Evolutionary conservation across 2,797 vertebrate species (phyloP).

Genomic region (Micrastur ruficollis): DNA sequence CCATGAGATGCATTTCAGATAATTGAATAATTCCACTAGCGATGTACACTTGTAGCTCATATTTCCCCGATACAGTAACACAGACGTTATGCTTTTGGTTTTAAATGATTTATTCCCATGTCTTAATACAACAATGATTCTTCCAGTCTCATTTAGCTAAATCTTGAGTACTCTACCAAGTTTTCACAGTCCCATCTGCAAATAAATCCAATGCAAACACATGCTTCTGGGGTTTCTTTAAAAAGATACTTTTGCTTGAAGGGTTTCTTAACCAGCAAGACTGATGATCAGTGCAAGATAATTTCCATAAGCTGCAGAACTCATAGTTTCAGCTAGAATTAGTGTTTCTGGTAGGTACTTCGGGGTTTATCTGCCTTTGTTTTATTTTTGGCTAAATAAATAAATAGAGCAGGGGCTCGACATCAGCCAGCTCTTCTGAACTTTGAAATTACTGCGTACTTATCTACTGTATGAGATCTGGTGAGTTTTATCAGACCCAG

Average conservation of each 20-base stretch:
- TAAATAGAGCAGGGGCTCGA: not conserved
- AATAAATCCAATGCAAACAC: not conserved
- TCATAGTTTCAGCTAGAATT: not conserved
- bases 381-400: not conserved
- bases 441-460: not conserved
- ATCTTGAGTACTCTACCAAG: not conserved
- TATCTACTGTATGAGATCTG: not conserved
- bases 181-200: not conserved
- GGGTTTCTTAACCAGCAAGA: not conserved
- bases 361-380: not conserved
- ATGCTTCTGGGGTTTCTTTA: not conserved
- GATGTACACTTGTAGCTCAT: not conserved
- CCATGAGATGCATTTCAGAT: slow-evolving; percentile 22
- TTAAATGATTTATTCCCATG: not conserved
- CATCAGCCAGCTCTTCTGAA: not conserved
- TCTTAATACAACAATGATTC: not conserved
- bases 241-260: not conserved
- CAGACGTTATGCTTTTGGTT: not conserved
- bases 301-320: not conserved
- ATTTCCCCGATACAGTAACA: not conserved
- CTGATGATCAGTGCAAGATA: not conserved
- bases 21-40: slow-evolving; percentile 23
- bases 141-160: not conserved
- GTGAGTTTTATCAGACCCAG: not conserved
- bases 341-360: not conserved